Base-by-base conservation (phyloP, 1,140 invertebrate genomes). In the Ceratitis capitata region DNA sequence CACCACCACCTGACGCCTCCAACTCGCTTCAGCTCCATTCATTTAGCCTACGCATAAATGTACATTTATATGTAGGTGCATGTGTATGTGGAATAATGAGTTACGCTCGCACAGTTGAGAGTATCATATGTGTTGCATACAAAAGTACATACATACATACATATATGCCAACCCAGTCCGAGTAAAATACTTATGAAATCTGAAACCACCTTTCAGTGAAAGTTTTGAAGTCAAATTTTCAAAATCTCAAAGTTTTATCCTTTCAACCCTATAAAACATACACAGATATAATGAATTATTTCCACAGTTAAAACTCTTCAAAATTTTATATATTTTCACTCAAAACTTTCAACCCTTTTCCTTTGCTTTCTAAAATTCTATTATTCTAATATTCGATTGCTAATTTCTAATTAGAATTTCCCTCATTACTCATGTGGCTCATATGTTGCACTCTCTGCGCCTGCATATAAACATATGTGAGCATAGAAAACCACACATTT, bases 331-430 rank as follows among this genome's bases (percentile, higher is more conserved):
- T 47, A 78, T 78, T 78, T 78, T 78, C 39, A 26, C 69, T 78
- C 69, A 78, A 45, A 78, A 56, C 23, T 78, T 78, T 78, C 69
- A 78, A 45, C 69, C 69, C 69, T 78, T 78, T 78, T 78, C 6
- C 26, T 45, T 78, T 78, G 1, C 9, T 61, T 16, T 26, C 32
- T 19, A 69, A 32, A 74, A 74, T 56, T 56, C 32, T 42, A 35
- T 3, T n/a, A n/a, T 7, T 10, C 39, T 78, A 45, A 23, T 78
- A 14, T 35, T 23, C n/a, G 23, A 78, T 45, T 78, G 39, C 29
- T 78, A 39, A 78, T 42, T 78, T 35, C 69, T 78, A 78, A 78
- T 78, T 78, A 47, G 16, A 78, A 78, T 42, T 78, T 42, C 69
- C 29, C 23, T 78, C 69, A 45, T 45, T 45, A 35, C 39, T 45